Conservation (phyloP, 2,113 vertebrate species). For the Macquaria ambigua region DNA sequence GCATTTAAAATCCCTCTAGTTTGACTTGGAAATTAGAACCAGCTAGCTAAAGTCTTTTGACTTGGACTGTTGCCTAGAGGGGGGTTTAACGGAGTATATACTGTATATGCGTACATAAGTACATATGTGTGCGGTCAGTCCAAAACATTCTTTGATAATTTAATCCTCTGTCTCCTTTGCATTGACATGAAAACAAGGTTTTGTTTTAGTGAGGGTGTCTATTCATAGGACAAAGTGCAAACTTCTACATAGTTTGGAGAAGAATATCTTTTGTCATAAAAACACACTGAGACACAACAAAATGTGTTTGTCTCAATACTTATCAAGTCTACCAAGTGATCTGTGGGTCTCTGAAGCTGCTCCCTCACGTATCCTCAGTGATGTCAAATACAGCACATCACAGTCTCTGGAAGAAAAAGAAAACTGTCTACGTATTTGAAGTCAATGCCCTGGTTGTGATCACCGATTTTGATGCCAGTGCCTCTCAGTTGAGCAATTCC, state of each 20-base stretch:
- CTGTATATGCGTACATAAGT: constrained; percentile 6
- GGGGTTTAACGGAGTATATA: background rate
- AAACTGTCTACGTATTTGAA: background rate
- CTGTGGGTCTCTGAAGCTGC: background rate
- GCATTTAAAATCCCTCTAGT: constrained; percentile 34
- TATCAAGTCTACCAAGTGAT: background rate
- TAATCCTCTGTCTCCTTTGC: constrained; percentile 4
- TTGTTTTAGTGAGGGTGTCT: background rate
- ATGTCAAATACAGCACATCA: constrained; percentile 7
- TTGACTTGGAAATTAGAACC: constrained; percentile 49
- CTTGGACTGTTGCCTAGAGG: background rate
- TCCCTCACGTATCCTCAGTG: background rate
- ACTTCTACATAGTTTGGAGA: background rate
- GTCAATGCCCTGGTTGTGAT: background rate
- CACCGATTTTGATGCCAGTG: constrained; percentile 15
- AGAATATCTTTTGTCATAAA: background rate
- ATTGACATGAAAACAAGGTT: background rate
- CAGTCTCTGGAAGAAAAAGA: background rate
- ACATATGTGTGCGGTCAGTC: background rate
- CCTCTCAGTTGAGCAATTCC: constrained; percentile 7
- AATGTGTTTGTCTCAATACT: background rate
- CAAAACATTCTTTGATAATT: constrained; percentile 2
- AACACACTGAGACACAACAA: background rate
- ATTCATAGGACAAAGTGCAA: background rate
- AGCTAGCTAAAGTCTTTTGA: constrained; percentile 23